Percentiles rank a stretch among this genome's conserved stretches.
phyloP scores from a whole-genome alignment of 2,888 invertebrate species.

The Epinotia demarniana region DNA sequence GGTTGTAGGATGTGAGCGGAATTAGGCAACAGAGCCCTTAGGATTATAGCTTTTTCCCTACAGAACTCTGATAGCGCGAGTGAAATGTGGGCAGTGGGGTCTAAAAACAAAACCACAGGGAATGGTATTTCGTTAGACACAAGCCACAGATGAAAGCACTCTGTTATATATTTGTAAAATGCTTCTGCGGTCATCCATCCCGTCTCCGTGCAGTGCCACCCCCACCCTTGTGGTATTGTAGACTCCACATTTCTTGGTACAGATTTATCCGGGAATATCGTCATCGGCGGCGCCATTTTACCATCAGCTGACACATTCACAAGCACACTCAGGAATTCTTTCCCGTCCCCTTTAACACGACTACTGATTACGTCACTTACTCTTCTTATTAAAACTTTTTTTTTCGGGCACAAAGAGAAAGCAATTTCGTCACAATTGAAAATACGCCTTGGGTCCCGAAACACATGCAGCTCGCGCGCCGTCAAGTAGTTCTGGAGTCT shows the following conservation, averaged over 20 bases:
- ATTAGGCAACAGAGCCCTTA: not conserved
- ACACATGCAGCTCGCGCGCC: not conserved
- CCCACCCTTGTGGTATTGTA: not conserved
- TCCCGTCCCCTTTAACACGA: not conserved
- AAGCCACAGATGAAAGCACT: slow-evolving; percentile 1
- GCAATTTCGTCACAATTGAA: slow-evolving; percentile 2
- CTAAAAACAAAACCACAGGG: not conserved
- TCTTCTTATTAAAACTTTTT: not conserved
- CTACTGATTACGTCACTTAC: not conserved
- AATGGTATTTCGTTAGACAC: not conserved
- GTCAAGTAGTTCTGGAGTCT: not conserved
- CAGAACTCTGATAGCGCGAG: not conserved
- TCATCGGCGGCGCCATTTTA: not conserved
- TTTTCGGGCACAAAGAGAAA: not conserved
- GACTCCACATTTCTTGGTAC: not conserved
- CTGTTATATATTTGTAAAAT: not conserved
- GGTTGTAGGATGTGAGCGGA: not conserved
- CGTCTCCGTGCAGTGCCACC: not conserved
- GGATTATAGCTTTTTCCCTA: not conserved
- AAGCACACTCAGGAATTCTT: not conserved
- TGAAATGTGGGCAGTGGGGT: not conserved
- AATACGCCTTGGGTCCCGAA: not conserved
- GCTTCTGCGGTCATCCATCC: not conserved
- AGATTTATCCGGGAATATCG: not conserved
- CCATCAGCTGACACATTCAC: slow-evolving; percentile 8